These are phyloP conservation scores for Xenentodon cancila DNA, from an alignment of 2,797 vertebrate genomes.

Conservation along the genomic window DNA sequence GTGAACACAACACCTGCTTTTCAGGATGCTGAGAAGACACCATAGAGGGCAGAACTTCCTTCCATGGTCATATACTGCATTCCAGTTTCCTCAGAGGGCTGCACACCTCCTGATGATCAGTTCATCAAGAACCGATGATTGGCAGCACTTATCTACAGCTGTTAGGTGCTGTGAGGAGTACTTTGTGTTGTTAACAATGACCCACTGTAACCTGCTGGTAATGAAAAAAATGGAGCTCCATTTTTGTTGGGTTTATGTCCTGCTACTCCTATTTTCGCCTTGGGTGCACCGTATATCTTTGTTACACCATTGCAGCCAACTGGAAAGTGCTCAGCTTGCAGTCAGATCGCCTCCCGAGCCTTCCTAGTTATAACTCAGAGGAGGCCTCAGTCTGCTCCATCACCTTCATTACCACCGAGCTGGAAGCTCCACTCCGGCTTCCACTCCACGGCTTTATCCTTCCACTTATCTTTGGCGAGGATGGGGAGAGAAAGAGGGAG, in stretches of 20 bases:
- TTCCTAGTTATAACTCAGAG: slow-evolving; percentile 60
- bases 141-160: no score
- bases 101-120: no score
- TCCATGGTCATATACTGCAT: no score
- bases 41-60: no score
- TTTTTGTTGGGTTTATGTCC: slow-evolving; percentile 64
- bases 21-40: no score
- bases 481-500: slow-evolving; percentile 35
- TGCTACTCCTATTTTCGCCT: slow-evolving; percentile 60
- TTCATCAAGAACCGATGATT: no score
- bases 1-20: no score
- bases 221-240: slow-evolving; percentile 40
- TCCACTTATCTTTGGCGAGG: slow-evolving; percentile 66
- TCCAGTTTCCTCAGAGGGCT: no score
- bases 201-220: slow-evolving; percentile 15
- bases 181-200: no score
- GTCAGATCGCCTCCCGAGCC: slow-evolving; percentile 58
- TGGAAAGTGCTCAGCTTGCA: slow-evolving; percentile 51
- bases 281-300: slow-evolving; percentile 50
- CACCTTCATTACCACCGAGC: slow-evolving; percentile 63
- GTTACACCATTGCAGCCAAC: slow-evolving; percentile 55
- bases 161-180: no score
- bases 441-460: slow-evolving; percentile 63
- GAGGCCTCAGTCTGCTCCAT: slow-evolving; percentile 58
- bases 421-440: slow-evolving; percentile 57